Evolutionary conservation across 2,888 invertebrate genomes (phyloP).

Genomic region (Campoplex nolae): DNA sequence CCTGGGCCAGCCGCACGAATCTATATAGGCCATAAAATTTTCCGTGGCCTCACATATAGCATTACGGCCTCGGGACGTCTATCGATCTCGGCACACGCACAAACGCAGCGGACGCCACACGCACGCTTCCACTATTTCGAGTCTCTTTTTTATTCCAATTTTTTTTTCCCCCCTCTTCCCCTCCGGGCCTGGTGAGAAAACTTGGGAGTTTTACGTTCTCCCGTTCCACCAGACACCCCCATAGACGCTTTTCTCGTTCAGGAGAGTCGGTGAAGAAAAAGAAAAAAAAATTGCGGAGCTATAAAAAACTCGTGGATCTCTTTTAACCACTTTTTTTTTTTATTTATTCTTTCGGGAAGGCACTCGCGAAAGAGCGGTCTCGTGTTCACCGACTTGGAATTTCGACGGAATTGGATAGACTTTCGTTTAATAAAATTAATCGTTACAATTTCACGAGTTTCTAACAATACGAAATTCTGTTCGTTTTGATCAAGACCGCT

Average conservation of each 20-base stretch:
- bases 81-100: slow-evolving; percentile 49
- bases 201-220: neutral
- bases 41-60: slow-evolving; percentile 25
- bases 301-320: slow-evolving; percentile 11
- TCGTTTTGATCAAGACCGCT: neutral
- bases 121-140: neutral
- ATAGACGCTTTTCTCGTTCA: neutral
- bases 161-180: neutral
- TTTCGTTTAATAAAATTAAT: neutral
- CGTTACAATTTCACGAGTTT: neutral
- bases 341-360: neutral
- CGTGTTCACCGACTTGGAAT: neutral
- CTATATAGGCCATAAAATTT: slow-evolving; percentile 39
- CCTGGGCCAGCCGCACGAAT: slow-evolving; percentile 47
- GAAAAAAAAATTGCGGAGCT: neutral
- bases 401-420: neutral
- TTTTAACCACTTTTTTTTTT: neutral
- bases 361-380: neutral
- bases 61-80: slow-evolving; percentile 36
- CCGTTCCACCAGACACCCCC: neutral
- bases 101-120: slow-evolving; percentile 19
- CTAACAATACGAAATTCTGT: neutral
- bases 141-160: neutral
- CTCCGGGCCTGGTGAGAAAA: slow-evolving; percentile 17
- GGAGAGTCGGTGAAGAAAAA: neutral